These are phyloP conservation scores for Phoebastria nigripes DNA, from an alignment of 2,797 vertebrate genomes.

Conservation along the genomic window DNA sequence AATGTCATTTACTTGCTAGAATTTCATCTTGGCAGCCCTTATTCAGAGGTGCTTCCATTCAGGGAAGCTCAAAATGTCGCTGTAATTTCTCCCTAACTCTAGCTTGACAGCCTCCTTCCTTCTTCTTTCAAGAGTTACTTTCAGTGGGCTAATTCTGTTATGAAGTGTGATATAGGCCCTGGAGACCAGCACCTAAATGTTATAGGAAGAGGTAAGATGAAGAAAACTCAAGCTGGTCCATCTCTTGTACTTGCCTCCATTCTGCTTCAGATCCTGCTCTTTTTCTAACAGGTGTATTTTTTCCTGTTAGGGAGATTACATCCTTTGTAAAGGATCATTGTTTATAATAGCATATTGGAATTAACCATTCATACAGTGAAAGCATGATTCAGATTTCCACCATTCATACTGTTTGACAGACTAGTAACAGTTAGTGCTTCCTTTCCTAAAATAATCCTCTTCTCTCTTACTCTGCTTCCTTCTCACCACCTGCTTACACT, in stretches of 20 bases:
- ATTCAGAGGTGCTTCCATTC: background rate
- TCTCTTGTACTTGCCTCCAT: background rate
- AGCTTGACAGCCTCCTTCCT: background rate
- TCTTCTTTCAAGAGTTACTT: background rate
- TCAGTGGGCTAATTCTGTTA: background rate
- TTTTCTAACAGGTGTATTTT: background rate
- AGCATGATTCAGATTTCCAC: slow-evolving; percentile 31
- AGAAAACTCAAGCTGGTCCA: background rate
- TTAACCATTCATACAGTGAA: slow-evolving; percentile 29
- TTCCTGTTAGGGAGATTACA: background rate
- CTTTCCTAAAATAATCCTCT: slow-evolving; percentile 41
- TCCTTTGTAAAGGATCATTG: background rate
- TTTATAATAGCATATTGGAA: background rate
- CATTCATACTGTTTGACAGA: slow-evolving; percentile 20
- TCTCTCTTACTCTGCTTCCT: slow-evolving; percentile 38
- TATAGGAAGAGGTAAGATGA: background rate
- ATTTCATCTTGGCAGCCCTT: slow-evolving; percentile 7
- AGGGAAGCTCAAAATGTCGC: background rate
- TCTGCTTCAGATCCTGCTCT: background rate
- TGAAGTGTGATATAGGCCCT: background rate
- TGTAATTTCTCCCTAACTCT: background rate
- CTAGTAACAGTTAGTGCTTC: slow-evolving; percentile 44
- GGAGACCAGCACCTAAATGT: background rate
- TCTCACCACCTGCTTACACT: slow-evolving; percentile 37
- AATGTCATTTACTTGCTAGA: background rate